phyloP scores from a whole-genome alignment of 2,888 invertebrate species.

The Monochamus alternatus region DNA sequence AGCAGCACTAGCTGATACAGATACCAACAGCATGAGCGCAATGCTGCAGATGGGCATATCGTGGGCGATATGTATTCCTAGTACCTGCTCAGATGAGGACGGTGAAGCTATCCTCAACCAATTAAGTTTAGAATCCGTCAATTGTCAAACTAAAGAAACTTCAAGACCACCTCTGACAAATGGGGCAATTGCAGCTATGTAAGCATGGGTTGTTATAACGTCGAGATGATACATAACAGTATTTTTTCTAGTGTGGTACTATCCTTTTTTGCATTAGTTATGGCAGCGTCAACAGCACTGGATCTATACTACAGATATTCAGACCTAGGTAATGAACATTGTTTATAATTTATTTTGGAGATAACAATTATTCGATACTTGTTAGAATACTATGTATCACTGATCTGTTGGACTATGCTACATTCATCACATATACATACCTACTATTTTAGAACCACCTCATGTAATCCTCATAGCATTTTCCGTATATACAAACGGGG shows the following conservation, averaged over 20 bases:
- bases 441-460: slow-evolving; percentile 35
- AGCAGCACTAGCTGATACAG: too few species aligned
- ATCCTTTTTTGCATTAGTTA: slow-evolving; percentile 38
- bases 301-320: slow-evolving; percentile 48
- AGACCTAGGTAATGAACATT: slow-evolving; percentile 39
- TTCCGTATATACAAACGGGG: slow-evolving; percentile 50
- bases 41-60: neutral
- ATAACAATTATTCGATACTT: neutral
- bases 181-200: slow-evolving; percentile 55
- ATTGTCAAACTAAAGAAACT: slow-evolving; percentile 53
- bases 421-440: neutral
- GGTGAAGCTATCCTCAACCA: slow-evolving; percentile 61
- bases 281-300: slow-evolving; percentile 50
- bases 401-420: neutral
- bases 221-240: neutral
- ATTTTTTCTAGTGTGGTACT: slow-evolving; percentile 51
- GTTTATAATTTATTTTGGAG: neutral
- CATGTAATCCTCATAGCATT: slow-evolving; percentile 45
- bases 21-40: too few species aligned
- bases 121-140: slow-evolving; percentile 28
- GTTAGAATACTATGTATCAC: neutral
- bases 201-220: slow-evolving; percentile 24
- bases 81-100: slow-evolving; percentile 65
- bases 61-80: slow-evolving; percentile 52
- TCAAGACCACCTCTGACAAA: slow-evolving; percentile 48